Percentiles rank a stretch among this genome's conserved stretches.
phyloP scores from a whole-genome alignment of 2,797 vertebrate genomes.

The Synanceia verrucosa region DNA sequence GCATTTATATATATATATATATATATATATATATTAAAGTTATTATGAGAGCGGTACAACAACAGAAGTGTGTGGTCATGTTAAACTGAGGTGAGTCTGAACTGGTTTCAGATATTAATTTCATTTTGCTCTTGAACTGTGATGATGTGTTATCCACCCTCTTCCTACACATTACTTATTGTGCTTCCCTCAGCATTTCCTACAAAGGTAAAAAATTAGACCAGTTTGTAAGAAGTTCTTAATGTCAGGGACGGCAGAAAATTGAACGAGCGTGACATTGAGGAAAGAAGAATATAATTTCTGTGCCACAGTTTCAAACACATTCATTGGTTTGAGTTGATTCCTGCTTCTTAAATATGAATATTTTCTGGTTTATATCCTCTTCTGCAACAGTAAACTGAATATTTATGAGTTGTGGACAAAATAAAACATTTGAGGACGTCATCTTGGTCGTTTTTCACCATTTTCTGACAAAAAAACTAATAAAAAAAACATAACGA shows the following conservation, averaged over 20 bases:
- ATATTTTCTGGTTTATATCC: no score
- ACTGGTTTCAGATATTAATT: conserved; percentile 30
- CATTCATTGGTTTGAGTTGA: no score
- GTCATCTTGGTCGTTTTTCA: no score
- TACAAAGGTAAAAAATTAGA: conserved; percentile 6
- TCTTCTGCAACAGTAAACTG: no score
- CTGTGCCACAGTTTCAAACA: not conserved
- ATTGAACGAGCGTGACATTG: conserved; percentile 7
- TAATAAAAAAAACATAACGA: no score
- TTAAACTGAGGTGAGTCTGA: conserved; percentile 2
- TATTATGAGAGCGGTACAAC: no score
- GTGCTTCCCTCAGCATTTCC: conserved; percentile 48
- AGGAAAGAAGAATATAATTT: conserved; percentile 2
- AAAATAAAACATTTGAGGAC: no score
- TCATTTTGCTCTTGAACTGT: conserved; percentile 44
- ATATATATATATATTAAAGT: no score
- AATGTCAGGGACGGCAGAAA: conserved; percentile 39
- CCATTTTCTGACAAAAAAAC: no score
- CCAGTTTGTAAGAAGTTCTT: conserved; percentile 6
- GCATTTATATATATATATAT: not conserved
- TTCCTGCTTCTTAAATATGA: no score
- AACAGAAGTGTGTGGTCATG: not conserved
- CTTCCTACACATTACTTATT: conserved; percentile 15
- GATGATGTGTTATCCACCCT: conserved; percentile 27
- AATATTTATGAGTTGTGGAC: no score